Evolutionary conservation across 1,140 invertebrate species (phyloP).

Genomic region (Sycophaga agraensis): DNA sequence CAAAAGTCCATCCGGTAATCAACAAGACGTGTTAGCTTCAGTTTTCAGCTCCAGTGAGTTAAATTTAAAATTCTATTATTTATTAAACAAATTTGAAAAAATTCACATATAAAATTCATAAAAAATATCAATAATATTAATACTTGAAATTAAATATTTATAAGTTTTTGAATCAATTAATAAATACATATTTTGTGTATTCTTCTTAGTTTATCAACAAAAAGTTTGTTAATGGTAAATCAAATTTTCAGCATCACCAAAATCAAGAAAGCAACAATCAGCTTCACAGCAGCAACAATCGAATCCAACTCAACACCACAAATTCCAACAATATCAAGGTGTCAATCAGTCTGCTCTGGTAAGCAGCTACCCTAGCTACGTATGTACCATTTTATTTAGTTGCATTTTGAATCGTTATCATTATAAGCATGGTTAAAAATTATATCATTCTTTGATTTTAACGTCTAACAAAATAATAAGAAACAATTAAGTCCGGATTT

Average conservation of each 20-base stretch:
- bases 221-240: no score
- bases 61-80: no score
- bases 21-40: constrained; percentile 59
- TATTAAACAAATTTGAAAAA: not conserved
- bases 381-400: constrained; percentile 47
- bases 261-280: constrained; percentile 57
- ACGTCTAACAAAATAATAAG: not conserved
- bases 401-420: constrained; percentile 18
- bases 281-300: constrained; percentile 59
- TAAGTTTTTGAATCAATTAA: no score
- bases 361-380: constrained; percentile 58
- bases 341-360: constrained; percentile 58
- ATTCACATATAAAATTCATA: no score
- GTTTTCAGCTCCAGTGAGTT: constrained; percentile 61
- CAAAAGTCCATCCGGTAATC: constrained; percentile 62
- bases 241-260: constrained; percentile 60
- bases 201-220: no score
- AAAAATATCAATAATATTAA: no score
- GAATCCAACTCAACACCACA: constrained; percentile 63
- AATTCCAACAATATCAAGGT: constrained; percentile 59
- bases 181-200: no score
- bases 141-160: no score
- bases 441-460: not conserved
- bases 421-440: not conserved
- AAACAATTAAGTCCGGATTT: not conserved